Evolutionary conservation across 2,888 invertebrate species (phyloP).

Genomic region (Pycnomerus fuliginosus): DNA sequence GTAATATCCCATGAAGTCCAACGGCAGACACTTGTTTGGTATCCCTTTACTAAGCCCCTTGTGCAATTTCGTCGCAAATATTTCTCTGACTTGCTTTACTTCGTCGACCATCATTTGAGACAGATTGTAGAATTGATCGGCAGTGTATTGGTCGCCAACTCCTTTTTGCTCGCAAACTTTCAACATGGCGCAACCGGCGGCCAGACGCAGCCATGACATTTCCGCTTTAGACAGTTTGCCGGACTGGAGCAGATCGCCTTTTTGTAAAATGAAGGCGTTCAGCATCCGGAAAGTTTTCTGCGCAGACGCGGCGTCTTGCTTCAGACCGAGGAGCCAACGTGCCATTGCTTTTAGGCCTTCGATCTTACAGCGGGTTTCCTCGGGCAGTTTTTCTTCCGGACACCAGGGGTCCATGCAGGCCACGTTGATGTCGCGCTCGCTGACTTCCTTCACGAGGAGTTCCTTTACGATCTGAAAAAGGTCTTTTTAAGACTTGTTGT

Average conservation of each 20-base stretch:
- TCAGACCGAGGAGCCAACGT: conserved; percentile 90
- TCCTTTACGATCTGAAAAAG: conserved; percentile 83
- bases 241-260: conserved; percentile 66
- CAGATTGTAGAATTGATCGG: conserved; percentile 92
- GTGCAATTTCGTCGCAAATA: conserved; percentile 88
- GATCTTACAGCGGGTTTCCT: conserved; percentile 88
- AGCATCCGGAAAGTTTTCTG: conserved; percentile 94
- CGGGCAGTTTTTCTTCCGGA: conserved; percentile 80
- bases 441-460: conserved; percentile 78
- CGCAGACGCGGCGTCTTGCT: conserved; percentile 82
- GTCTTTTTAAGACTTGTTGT: not conserved
- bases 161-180: conserved; percentile 97
- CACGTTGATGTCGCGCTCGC: conserved; percentile 53
- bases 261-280: conserved; percentile 89
- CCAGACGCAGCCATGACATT: conserved; percentile 88
- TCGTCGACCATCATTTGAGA: conserved; percentile 87
- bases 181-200: conserved; percentile 93
- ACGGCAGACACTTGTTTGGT: conserved; percentile 85
- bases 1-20: conserved; percentile 85
- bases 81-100: conserved; percentile 71
- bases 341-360: conserved; percentile 97
- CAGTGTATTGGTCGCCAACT: conserved; percentile 91
- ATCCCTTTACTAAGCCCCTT: conserved; percentile 77
- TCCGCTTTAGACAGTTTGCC: conserved; percentile 78
- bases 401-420: conserved; percentile 65